These are phyloP conservation scores for Lophura nycthemera DNA, from an alignment of 2,113 vertebrate species.

Conservation along the genomic window DNA sequence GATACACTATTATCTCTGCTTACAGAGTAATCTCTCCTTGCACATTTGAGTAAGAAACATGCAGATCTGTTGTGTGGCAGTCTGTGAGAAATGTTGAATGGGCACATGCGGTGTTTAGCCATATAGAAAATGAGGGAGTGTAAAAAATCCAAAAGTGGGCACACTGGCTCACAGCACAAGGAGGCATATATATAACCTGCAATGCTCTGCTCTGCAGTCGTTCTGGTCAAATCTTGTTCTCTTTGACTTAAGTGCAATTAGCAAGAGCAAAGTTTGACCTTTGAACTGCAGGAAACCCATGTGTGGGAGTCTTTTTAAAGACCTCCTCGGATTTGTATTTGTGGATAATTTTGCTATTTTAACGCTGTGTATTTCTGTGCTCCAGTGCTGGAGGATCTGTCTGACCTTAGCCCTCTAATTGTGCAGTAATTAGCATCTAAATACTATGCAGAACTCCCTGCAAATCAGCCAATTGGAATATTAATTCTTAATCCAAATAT, in stretches of 20 bases:
- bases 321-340: background rate
- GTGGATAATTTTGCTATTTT: conserved; percentile 58
- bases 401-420: conserved; percentile 79
- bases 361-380: conserved; percentile 62
- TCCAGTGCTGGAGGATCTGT: conserved; percentile 66
- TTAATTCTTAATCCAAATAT: conserved; percentile 70
- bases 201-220: background rate
- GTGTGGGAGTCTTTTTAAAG: background rate
- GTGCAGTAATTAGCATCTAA: conserved; percentile 75
- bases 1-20: background rate
- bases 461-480: conserved; percentile 72
- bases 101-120: background rate
- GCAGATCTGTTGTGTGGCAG: background rate
- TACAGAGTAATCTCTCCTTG: background rate
- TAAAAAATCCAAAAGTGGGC: background rate
- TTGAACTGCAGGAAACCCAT: conserved; percentile 9
- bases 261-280: conserved; percentile 29
- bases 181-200: background rate
- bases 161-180: conserved; percentile 13
- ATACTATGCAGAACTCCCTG: conserved; percentile 69
- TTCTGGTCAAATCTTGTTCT: background rate
- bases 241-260: conserved; percentile 29
- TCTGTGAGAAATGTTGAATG: background rate
- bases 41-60: background rate
- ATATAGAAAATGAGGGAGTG: background rate